Base-by-base conservation (phyloP, 1,140 invertebrate genomes). In the Eubasilissa regina region DNA sequence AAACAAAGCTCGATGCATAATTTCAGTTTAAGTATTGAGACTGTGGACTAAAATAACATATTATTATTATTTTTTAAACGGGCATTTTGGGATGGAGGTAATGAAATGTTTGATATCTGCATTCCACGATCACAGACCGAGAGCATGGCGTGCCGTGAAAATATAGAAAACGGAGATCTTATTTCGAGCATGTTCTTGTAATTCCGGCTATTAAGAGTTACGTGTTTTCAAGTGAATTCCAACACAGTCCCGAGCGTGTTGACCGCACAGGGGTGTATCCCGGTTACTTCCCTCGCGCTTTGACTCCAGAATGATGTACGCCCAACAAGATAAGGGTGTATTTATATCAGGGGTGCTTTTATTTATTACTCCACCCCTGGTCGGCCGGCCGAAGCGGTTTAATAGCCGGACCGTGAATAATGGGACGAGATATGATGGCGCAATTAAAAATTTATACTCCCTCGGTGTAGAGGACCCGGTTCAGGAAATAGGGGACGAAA, bases 391-490 rank as follows among this genome's bases (percentile, higher is more conserved):
- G 35, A 21, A 68, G 15, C 47, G 48, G 68, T 44, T 48, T 73
- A 73, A 73, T 73, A 73, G 47, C 25, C 68, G 51, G 68, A 25
- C 68, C 15, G 68, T 73, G 48, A 73, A 73, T 73, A 73, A 73
- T 55, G 68, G 68, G 68, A 55, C 25, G 21, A 73, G 68, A 73
- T 73, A 73, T 73, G 68, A 73, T 55, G 68, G 48, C 43, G 21
- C 68, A 73, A 73, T 73, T 73, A 73, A 73, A 73, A 51, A 73
- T 73, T 55, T 73, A 73, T 73, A 55, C 68, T n/a, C 11, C 47
- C 51, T n/a, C 48, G 12, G 1, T 13, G 47, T 55, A 47, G 48
- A 55, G 51, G 68, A 55, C 45, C 68, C 7, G 15, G 13, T 44
- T 3, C 15, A 3, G 17, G 19, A 15, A 17, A 60, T 60, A 10